phyloP scores from a whole-genome alignment of 2,888 invertebrate genomes.

The Xestoiulus laeticollis region DNA sequence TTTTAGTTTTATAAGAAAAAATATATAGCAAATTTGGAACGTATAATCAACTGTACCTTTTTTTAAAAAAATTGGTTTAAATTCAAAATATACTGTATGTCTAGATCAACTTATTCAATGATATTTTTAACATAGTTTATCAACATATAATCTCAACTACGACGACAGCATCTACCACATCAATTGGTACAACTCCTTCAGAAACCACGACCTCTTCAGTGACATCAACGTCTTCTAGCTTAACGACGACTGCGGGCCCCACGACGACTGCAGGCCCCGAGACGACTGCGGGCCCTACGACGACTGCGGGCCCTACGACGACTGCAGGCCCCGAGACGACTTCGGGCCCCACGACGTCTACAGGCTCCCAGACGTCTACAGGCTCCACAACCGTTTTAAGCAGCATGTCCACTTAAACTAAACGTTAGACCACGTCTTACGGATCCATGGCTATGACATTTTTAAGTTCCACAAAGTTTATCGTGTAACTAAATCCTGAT shows the following conservation, averaged over 20 bases:
- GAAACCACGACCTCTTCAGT: neutral
- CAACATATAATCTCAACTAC: neutral
- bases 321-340: neutral
- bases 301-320: neutral
- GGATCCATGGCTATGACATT: too few species aligned
- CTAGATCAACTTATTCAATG: too few species aligned
- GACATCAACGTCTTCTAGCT: neutral
- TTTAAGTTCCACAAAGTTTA: too few species aligned
- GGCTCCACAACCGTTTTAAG: neutral
- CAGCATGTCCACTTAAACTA: too few species aligned
- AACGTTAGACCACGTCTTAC: too few species aligned
- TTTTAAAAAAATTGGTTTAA: too few species aligned
- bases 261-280: neutral
- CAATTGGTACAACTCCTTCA: neutral
- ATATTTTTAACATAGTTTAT: neutral
- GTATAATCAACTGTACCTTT: too few species aligned
- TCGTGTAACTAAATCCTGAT: too few species aligned
- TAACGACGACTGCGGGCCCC: neutral
- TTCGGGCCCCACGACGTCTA: neutral
- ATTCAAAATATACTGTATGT: too few species aligned
- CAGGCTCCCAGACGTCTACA: neutral
- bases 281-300: neutral
- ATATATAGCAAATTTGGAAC: too few species aligned
- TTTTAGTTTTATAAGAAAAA: too few species aligned
- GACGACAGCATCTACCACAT: neutral